phyloP scores from a whole-genome alignment of 2,888 invertebrate genomes.

The Phymatocera aterrima region DNA sequence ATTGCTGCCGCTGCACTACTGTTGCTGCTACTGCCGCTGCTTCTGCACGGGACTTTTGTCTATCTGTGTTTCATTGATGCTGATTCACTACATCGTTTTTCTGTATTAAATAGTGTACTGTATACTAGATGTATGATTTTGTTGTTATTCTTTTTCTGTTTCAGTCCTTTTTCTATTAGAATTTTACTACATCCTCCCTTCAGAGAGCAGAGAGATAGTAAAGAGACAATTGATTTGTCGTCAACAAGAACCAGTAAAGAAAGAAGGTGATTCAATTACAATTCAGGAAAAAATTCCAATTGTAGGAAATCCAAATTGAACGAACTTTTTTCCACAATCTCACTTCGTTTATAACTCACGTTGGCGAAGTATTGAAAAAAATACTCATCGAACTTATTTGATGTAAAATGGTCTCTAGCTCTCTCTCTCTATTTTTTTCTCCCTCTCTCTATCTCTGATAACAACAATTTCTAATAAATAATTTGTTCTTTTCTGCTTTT shows the following conservation, averaged over 20 bases:
- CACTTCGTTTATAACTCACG: too few species aligned
- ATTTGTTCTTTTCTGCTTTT: not conserved
- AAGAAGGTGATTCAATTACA: not conserved
- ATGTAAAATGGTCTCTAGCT: too few species aligned
- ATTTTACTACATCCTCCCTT: too few species aligned
- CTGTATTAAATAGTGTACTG: too few species aligned
- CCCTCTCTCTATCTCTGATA: not conserved
- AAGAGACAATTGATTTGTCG: too few species aligned
- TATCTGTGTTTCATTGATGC: conserved; percentile 27
- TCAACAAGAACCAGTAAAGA: not conserved
- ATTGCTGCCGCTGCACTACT: not conserved
- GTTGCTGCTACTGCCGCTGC: conserved; percentile 33
- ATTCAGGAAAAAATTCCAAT: too few species aligned
- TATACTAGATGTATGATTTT: too few species aligned
- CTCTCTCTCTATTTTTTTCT: too few species aligned
- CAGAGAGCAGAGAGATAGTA: too few species aligned
- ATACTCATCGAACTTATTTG: too few species aligned
- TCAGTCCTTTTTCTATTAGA: too few species aligned
- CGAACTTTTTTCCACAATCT: not conserved
- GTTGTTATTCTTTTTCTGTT: not conserved
- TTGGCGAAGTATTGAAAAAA: too few species aligned
- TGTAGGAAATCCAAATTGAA: not conserved
- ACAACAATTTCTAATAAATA: not conserved
- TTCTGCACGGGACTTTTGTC: conserved; percentile 39
- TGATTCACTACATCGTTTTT: not conserved